Conservation (phyloP, 2,113 vertebrate species). For the Burhinus bistriatus region DNA sequence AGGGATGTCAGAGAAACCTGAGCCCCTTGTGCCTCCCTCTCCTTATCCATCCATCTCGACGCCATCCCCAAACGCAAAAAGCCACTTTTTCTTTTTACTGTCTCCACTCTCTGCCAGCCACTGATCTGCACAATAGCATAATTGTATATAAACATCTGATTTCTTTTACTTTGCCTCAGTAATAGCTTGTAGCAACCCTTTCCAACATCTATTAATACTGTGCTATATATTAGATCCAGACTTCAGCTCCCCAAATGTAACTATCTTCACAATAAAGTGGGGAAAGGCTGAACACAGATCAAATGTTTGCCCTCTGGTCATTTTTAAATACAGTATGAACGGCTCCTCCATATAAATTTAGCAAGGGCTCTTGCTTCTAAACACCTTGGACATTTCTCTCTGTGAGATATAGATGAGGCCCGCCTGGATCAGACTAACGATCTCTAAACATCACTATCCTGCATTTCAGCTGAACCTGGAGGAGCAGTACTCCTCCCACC, state of each 20-base stretch:
- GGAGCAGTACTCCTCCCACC: background rate
- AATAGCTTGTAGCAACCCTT: conserved; percentile 54
- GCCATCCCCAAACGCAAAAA: background rate
- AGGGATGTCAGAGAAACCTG: background rate
- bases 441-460: background rate
- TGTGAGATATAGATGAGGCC: background rate
- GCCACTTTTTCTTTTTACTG: conserved; percentile 3
- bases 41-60: background rate
- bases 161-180: conserved; percentile 53
- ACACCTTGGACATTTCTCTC: background rate
- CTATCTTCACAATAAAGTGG: background rate
- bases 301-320: background rate
- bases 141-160: conserved; percentile 56
- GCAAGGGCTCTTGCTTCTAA: background rate
- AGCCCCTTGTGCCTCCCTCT: background rate
- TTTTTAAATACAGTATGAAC: background rate
- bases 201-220: conserved; percentile 56
- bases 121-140: conserved; percentile 10
- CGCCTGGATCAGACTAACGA: background rate
- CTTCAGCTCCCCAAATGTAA: conserved; percentile 25
- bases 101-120: background rate
- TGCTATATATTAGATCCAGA: conserved; percentile 30
- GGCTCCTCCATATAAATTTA: background rate
- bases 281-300: conserved; percentile 6
- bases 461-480: background rate